Conservation (phyloP, 2,113 vertebrate species). For the Pangasianodon hypophthalmus region DNA sequence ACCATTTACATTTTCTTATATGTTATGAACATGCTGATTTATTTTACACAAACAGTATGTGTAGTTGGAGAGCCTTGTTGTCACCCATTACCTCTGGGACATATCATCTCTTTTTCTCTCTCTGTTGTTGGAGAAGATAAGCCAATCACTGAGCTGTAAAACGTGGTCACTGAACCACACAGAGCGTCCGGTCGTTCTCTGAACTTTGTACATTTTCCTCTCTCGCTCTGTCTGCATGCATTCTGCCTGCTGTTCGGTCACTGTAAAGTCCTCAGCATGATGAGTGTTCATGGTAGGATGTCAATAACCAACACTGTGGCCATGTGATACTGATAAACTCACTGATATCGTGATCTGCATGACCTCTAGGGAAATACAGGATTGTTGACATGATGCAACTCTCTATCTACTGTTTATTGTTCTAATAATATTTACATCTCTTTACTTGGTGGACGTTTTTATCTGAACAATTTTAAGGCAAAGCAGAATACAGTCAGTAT, state of each 20-base stretch:
- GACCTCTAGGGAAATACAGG: background rate
- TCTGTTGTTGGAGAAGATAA: slow-evolving; percentile 41
- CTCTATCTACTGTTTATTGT: background rate
- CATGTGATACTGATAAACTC: background rate
- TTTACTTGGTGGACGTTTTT: background rate
- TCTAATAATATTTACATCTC: background rate
- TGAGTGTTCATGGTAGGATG: slow-evolving; percentile 13
- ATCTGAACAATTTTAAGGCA: background rate
- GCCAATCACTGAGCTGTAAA: slow-evolving; percentile 52
- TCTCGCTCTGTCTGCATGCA: slow-evolving; percentile 8
- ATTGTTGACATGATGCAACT: background rate
- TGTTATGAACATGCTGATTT: background rate
- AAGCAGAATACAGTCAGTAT: background rate
- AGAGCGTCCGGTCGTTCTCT: slow-evolving; percentile 30
- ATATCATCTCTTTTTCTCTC: background rate
- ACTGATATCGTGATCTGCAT: background rate
- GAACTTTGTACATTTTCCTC: slow-evolving; percentile 44
- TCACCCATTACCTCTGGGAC: slow-evolving; percentile 23
- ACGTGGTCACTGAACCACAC: slow-evolving; percentile 51
- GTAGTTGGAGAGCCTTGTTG: background rate
- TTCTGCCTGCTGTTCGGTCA: background rate
- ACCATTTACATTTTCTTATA: background rate
- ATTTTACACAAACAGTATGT: background rate
- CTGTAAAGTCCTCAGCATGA: slow-evolving; percentile 16
- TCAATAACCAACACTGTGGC: background rate